Evolutionary conservation across 2,113 vertebrate genomes (phyloP), one percentile per base, ranked within the genome.

Genomic region (Rhea americana): DNA sequence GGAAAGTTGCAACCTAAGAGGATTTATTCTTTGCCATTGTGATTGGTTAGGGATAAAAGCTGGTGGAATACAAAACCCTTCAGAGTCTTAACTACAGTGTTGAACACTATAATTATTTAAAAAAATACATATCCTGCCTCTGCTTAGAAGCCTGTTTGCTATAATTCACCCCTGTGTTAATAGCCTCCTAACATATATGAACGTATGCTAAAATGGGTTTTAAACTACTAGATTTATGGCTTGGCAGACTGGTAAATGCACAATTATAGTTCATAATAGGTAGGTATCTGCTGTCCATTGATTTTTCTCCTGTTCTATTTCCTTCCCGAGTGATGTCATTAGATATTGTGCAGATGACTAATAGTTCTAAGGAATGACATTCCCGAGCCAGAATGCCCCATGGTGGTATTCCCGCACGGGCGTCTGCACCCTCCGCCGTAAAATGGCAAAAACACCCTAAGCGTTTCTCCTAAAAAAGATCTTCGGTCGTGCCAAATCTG

Each of bases 201-300:
- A 96, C 85, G 89, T 93, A 95, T 96, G 90, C 86, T 94, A 95
- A 96, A 96, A 95, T 77, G 92, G 93, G 63, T 87, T 96, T 95
- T 95, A 95, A 96, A 95, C 90, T 28, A 89, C 95, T 48, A 85
- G 95, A 96, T 95, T 96, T 95, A 96, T 94, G 90, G 50, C 93
- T 96, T 96, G 95, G 92, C 86, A 94, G 90, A 51, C 88, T 92
- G 94, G 90, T 95, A 94, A 96, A 95, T 85, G 88, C 90, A 93
- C 93, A 95, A 95, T 96, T 96, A 96, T 93, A 95, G 93, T 80
- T 94, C 90, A 93, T 96, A 95, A 96, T 96, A 96, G 95, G 90
- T 96, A 95, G 96, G 92, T 96, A 96, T 96, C 96, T 96, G 92
- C 84, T 96, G 94, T 95, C 93, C 95, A 94, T 95, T 87, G 96